Evolutionary conservation across 2,113 vertebrate species (phyloP).

Genomic region (Scatophagus argus): DNA sequence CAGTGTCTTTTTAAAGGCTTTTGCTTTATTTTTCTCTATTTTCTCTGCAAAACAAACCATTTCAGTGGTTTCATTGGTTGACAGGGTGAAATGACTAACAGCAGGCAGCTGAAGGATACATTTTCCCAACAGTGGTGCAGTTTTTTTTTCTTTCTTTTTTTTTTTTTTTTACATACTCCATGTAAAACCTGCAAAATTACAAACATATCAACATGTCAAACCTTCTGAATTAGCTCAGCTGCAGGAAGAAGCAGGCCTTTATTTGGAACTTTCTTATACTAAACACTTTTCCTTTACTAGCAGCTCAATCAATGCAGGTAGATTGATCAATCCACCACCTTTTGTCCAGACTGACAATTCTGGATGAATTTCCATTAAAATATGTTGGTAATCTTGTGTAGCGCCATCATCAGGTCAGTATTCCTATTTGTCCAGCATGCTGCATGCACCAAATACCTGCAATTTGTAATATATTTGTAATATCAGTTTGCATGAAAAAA

Average conservation of each 20-base stretch:
- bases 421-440: no score
- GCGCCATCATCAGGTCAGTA: no score
- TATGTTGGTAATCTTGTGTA: no score
- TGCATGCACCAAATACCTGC: no score
- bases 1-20: slow-evolving; percentile 8
- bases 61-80: slow-evolving; percentile 3
- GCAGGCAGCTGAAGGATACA: neutral
- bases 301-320: no score
- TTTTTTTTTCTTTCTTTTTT: no score
- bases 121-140: neutral
- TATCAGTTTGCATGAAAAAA: no score
- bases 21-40: neutral
- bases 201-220: neutral
- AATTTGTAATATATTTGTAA: no score
- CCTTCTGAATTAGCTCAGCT: neutral
- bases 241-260: neutral
- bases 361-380: no score
- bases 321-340: no score
- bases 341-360: no score
- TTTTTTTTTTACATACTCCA: neutral
- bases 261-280: neutral
- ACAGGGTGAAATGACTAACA: slow-evolving; percentile 15
- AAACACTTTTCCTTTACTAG: neutral
- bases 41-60: slow-evolving; percentile 12
- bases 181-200: neutral